Conservation (phyloP, 2,113 vertebrate genomes). For the Thinocorus orbignyianus region DNA sequence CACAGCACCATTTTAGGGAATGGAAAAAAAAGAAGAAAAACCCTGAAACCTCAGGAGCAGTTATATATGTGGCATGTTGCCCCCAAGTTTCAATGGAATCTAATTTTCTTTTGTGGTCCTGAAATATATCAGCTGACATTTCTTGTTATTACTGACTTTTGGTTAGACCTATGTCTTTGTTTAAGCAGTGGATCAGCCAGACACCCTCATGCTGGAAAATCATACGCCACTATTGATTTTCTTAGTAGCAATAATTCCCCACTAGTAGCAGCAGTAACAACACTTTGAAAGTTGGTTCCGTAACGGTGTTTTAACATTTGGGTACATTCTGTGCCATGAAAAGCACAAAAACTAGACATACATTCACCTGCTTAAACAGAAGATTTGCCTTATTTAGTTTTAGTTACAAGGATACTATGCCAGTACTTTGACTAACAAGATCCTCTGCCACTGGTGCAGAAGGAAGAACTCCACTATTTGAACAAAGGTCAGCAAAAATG, state of each 20-base stretch:
- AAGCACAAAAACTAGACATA: neutral
- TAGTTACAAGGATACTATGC: neutral
- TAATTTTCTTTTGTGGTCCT: constrained; percentile 10
- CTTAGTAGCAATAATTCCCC: neutral
- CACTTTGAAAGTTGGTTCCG: neutral
- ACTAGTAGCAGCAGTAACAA: neutral
- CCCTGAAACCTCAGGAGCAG: neutral
- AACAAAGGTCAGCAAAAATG: neutral
- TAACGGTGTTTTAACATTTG: neutral
- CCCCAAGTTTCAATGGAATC: neutral
- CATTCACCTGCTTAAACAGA: neutral
- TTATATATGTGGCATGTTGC: neutral
- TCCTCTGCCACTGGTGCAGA: neutral
- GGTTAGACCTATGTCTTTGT: constrained; percentile 6
- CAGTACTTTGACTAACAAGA: neutral
- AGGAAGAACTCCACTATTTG: neutral
- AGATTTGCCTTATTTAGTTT: neutral
- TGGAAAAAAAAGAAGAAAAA: neutral
- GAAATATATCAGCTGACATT: neutral
- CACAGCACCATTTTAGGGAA: neutral
- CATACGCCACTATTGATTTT: constrained; percentile 34
- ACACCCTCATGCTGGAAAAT: neutral
- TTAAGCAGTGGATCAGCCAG: constrained; percentile 24
- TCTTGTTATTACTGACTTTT: neutral
- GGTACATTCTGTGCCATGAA: neutral